Percentiles rank a stretch among this genome's conserved stretches.
Conservation (phyloP, 92 coral and sea anemone genomes). For the Palythoa grandis region DNA sequence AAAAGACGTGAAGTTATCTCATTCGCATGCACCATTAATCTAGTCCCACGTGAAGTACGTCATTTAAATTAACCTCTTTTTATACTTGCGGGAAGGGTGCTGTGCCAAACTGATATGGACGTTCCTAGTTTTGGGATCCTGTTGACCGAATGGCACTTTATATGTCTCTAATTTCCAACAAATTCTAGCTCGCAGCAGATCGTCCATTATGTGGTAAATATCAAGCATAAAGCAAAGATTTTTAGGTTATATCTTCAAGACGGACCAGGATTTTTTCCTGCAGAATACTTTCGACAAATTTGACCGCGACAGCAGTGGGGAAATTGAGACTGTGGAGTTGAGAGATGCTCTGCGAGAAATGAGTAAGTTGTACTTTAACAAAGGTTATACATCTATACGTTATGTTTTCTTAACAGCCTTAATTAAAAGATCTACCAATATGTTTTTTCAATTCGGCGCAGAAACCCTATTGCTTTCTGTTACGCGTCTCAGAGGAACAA, state of each 20-base stretch:
- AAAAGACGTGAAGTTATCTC: too few species aligned
- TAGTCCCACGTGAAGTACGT: too few species aligned
- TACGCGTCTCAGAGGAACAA: not conserved
- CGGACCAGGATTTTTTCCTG: not conserved
- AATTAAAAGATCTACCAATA: not conserved
- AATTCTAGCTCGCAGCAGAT: too few species aligned
- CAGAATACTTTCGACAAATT: conserved; percentile 24
- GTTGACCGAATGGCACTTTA: too few species aligned
- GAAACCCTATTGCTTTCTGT: not conserved
- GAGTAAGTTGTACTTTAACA: conserved; percentile 8
- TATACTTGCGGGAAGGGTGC: too few species aligned
- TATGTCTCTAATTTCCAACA: too few species aligned
- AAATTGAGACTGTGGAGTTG: conserved; percentile 5
- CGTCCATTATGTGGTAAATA: too few species aligned
- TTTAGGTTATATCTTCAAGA: not conserved
- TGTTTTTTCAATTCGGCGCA: too few species aligned
- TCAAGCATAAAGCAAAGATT: not conserved
- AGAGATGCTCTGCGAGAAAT: conserved; percentile 27
- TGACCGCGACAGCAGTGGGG: conserved; percentile 5
- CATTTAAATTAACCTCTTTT: too few species aligned
- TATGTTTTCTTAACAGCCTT: not conserved
- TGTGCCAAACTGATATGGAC: too few species aligned
- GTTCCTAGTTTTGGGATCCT: too few species aligned
- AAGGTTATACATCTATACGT: not conserved
- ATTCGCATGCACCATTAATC: too few species aligned